Base-by-base conservation (phyloP, 2,797 vertebrate species). In the Gallirallus australis region DNA sequence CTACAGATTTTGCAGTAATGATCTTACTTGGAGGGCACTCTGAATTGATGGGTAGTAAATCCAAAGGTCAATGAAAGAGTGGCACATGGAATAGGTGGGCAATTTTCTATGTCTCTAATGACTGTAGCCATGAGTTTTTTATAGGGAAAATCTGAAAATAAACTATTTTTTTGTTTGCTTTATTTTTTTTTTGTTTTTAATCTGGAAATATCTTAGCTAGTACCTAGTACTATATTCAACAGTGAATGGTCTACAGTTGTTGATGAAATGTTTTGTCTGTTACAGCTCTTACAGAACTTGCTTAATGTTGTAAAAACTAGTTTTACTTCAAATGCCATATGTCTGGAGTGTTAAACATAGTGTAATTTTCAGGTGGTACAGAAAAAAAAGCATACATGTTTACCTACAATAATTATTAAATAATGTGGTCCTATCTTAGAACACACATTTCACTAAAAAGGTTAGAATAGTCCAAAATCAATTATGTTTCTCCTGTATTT, bases 41-140 rank as follows among this genome's bases (percentile, higher is more conserved):
- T 78, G 48, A 94, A 86, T 11, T 88, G 48, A 70, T 83, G 9
- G 6, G 8, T 31, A 68, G 8, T 15, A 81, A 16, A n/a, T 69
- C 7, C 4, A 35, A 85, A 85, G 39, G 27, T 73, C 40, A 37
- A 13, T 63, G 66, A 77, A 87, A 69, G 23, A 89, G 31, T 21
- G 18, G 2, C 1, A 20, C 0, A 2, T 31, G 19, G 8, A 85
- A 82, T 11, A 18, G 11, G 69, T 63, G 24, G 35, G 2, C 2
- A 47, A 54, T 69, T 80, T 77, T 56, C 39, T 61, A 8, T 11
- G 9, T 77, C 80, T 72, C 4, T 57, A 47, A 47, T 39, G 3
- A 47, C 12, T 47, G 2, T 21, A n/a, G 19, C 5, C 2, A 59
- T 39, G 16, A 35, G 7, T 1, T 1, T 28, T 93, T 87, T 80